Percentiles rank a stretch among this genome's conserved stretches.
Conservation (phyloP, 2,797 vertebrate species). For the Lagorchestes hirsutus region DNA sequence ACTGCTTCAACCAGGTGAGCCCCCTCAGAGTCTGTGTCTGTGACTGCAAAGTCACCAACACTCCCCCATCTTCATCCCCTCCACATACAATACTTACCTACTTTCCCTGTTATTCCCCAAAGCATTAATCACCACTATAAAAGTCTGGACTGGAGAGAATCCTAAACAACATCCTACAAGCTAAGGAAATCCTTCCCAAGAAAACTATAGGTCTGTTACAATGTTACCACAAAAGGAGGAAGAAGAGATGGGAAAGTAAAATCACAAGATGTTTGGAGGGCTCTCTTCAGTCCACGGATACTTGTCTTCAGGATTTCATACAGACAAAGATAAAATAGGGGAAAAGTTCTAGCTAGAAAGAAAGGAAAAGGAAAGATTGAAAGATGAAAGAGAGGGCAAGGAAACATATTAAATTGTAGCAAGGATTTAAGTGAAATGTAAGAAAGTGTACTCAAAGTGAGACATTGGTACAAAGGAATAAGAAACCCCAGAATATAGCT, state of each 20-base stretch:
- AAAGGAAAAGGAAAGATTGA: background rate
- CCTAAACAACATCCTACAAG: background rate
- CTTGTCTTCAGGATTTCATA: background rate
- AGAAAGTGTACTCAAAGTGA: background rate
- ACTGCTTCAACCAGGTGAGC: slow-evolving; percentile 77
- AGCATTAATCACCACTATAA: background rate
- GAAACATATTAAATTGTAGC: background rate
- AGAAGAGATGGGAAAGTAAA: background rate
- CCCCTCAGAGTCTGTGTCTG: background rate
- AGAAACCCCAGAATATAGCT: background rate
- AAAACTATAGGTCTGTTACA: background rate
- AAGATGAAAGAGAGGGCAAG: background rate
- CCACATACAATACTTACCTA: background rate
- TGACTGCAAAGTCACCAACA: background rate
- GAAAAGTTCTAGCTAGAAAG: background rate
- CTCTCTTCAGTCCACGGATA: background rate
- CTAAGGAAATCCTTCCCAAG: background rate
- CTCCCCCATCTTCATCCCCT: background rate
- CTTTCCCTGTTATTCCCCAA: background rate
- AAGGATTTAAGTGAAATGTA: background rate
- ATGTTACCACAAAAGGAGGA: background rate
- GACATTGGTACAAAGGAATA: background rate
- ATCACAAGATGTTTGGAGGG: background rate
- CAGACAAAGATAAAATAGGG: background rate
- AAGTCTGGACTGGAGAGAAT: background rate